Evolutionary conservation across 1,140 invertebrate species (phyloP).

Genomic region (Cydia fagiglandana): DNA sequence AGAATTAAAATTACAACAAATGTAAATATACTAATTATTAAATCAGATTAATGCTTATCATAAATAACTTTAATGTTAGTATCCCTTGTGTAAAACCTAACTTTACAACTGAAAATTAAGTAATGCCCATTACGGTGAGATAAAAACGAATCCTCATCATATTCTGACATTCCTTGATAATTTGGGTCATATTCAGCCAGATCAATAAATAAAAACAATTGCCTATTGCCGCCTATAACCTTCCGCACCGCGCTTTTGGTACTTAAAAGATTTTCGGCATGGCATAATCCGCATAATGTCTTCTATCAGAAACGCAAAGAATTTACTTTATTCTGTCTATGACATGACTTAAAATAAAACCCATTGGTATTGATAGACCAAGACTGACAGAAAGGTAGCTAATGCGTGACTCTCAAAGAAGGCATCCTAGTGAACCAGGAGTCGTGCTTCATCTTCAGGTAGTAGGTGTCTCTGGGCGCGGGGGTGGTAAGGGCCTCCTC

Average conservation of each 20-base stretch:
- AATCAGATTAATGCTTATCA: not conserved
- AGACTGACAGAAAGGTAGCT: not conserved
- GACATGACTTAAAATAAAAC: no score
- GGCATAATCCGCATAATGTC: no score
- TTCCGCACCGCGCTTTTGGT: no score
- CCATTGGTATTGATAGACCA: constrained; percentile 9
- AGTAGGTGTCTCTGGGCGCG: constrained; percentile 72
- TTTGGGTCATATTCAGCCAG: not conserved
- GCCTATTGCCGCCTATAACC: not conserved
- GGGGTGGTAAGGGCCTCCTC: constrained; percentile 73
- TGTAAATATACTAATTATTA: not conserved
- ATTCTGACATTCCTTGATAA: not conserved
- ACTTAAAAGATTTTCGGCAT: no score
- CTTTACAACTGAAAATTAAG: not conserved
- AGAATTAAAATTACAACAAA: not conserved
- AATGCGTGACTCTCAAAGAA: constrained; percentile 65
- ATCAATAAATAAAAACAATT: not conserved
- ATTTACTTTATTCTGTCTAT: no score
- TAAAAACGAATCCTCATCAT: not conserved
- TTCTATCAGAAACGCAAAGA: no score
- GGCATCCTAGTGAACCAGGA: constrained; percentile 79
- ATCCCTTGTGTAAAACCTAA: not conserved
- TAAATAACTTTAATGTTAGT: not conserved
- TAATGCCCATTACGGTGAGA: not conserved
- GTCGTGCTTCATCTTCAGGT: constrained; percentile 75